These are phyloP conservation scores for Drosophila atripex DNA, from an alignment of 2,888 invertebrate genomes.

Conservation along the genomic window DNA sequence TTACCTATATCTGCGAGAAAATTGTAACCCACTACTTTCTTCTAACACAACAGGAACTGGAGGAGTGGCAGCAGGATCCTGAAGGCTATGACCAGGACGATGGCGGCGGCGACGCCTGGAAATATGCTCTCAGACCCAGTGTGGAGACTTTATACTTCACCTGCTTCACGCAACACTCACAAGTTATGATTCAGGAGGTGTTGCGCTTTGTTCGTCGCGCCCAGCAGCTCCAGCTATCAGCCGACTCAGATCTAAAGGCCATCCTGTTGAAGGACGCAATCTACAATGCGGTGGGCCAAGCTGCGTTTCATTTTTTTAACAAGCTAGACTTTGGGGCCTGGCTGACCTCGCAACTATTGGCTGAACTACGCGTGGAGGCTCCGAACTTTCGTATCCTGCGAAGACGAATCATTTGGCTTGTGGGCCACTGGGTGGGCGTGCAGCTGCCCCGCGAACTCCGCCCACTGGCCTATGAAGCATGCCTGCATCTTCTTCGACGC, in stretches of 20 bases:
- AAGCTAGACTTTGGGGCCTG: conserved; percentile 97
- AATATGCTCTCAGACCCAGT: conserved; percentile 95
- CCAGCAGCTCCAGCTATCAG: conserved; percentile 87
- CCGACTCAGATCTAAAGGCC: conserved; percentile 89
- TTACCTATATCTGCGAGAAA: conserved; percentile 92
- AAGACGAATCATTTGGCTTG: conserved; percentile 92
- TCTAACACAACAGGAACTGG: conserved; percentile 92
- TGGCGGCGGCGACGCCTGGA: conserved; percentile 96
- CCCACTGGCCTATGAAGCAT: conserved; percentile 91
- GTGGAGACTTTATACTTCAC: conserved; percentile 93
- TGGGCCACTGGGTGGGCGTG: conserved; percentile 90
- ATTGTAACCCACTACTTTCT: conserved; percentile 95
- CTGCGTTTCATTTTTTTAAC: conserved; percentile 95
- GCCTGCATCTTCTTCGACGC: conserved; percentile 89
- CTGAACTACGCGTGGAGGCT: conserved; percentile 92
- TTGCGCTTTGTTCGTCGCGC: conserved; percentile 89
- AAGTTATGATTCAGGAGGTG: conserved; percentile 89
- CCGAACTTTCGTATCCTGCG: conserved; percentile 93
- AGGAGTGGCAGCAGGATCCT: conserved; percentile 94
- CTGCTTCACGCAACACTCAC: conserved; percentile 91
- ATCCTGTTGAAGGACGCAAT: conserved; percentile 96
- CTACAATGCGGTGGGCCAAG: conserved; percentile 95
- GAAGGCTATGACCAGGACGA: conserved; percentile 93
- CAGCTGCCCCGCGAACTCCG: conserved; percentile 91
- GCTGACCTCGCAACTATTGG: conserved; percentile 92